Conservation (phyloP, 2,113 vertebrate species). For the Gavia stellata region DNA sequence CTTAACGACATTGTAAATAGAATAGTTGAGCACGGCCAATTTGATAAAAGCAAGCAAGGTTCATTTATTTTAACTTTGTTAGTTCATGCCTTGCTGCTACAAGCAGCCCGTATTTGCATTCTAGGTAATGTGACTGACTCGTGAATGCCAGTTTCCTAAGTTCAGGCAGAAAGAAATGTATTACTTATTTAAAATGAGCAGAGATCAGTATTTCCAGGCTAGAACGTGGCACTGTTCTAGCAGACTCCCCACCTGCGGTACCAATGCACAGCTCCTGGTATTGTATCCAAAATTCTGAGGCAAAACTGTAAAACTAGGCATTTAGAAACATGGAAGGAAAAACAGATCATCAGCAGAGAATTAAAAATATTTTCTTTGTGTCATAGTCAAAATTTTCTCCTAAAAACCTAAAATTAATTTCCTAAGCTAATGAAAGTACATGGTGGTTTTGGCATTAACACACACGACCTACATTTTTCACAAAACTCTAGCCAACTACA, state of each 20-base stretch:
- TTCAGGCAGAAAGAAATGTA: background rate
- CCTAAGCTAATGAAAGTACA: background rate
- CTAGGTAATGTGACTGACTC: background rate
- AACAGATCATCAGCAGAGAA: background rate
- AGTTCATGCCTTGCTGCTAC: background rate
- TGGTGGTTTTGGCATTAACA: background rate
- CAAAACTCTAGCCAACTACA: background rate
- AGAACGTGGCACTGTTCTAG: background rate
- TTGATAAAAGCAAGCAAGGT: constrained; percentile 35
- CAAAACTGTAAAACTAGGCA: background rate
- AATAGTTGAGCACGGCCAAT: constrained; percentile 27
- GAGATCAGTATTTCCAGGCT: background rate
- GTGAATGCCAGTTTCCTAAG: background rate
- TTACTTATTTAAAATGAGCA: background rate
- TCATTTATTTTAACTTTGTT: constrained; percentile 37
- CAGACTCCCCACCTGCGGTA: accelerated
- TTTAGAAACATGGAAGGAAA: background rate
- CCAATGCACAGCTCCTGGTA: background rate
- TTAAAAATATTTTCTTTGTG: background rate
- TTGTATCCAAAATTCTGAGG: background rate
- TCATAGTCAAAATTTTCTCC: background rate
- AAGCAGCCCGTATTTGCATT: background rate
- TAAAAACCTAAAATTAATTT: background rate
- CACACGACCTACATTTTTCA: background rate
- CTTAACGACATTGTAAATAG: constrained; percentile 23